phyloP scores from a whole-genome alignment of 2,888 invertebrate species.

The Thelaira solivaga region DNA sequence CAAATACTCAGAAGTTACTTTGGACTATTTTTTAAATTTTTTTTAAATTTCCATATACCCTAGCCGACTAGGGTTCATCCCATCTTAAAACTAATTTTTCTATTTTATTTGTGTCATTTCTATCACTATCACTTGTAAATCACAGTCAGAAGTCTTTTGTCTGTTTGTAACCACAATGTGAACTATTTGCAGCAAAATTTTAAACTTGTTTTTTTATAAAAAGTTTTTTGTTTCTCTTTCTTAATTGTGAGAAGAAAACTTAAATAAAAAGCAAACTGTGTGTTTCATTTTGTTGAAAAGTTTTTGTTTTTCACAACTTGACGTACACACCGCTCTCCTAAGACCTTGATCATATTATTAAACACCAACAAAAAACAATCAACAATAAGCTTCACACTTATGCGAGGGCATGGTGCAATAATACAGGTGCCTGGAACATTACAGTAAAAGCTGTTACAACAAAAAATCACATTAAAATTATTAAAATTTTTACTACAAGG shows the following conservation, averaged over 20 bases:
- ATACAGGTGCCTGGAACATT: too few species aligned
- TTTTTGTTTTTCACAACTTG: conserved; percentile 3
- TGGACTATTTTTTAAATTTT: too few species aligned
- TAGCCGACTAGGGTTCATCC: too few species aligned
- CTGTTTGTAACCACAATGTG: background rate
- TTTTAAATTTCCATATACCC: too few species aligned
- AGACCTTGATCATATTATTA: conserved; percentile 52
- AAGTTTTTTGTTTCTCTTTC: conserved; percentile 25
- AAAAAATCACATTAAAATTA: too few species aligned
- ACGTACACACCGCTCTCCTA: conserved; percentile 50
- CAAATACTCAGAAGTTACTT: too few species aligned
- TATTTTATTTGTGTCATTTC: too few species aligned
- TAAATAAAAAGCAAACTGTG: background rate
- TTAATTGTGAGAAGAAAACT: conserved; percentile 2
- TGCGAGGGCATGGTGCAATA: too few species aligned
- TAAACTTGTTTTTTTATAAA: conserved; percentile 32
- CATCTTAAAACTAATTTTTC: too few species aligned
- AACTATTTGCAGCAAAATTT: conserved; percentile 33
- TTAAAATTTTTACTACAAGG: too few species aligned
- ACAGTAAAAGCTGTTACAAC: too few species aligned
- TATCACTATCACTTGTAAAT: background rate
- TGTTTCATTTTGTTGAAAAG: background rate
- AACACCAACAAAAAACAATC: conserved; percentile 8
- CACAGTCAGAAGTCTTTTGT: background rate
- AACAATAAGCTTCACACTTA: too few species aligned